phyloP scores from a whole-genome alignment of 2,113 vertebrate genomes.

The Aspidoscelis tigris region DNA sequence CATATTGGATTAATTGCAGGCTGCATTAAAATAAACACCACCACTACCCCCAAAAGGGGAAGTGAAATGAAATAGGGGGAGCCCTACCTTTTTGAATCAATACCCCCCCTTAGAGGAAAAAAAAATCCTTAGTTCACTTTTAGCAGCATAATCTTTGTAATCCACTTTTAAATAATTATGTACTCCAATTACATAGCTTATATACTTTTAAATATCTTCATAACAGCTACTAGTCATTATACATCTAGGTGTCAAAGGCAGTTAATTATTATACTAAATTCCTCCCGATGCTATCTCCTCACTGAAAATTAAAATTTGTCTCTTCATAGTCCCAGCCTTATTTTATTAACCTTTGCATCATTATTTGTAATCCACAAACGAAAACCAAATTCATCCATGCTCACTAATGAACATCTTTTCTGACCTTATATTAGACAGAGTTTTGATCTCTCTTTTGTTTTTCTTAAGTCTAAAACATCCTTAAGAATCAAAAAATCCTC shows the following conservation, averaged over 20 bases:
- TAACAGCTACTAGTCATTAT: neutral
- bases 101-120: conserved; percentile 39
- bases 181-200: neutral
- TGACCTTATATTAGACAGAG: too few species aligned
- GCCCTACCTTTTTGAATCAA: conserved; percentile 34
- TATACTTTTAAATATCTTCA: conserved; percentile 24
- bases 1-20: conserved; percentile 54
- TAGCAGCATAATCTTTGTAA: conserved; percentile 48
- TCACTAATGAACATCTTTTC: neutral
- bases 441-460: neutral
- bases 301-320: conserved; percentile 14
- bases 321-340: neutral
- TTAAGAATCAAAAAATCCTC: too few species aligned
- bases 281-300: neutral
- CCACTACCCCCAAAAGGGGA: too few species aligned
- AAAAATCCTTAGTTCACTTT: conserved; percentile 26
- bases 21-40: conserved; percentile 17
- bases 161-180: conserved; percentile 30
- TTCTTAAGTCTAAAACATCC: too few species aligned
- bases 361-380: neutral
- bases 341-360: conserved; percentile 4
- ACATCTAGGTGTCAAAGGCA: neutral
- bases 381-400: too few species aligned
- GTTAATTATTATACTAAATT: conserved; percentile 25
- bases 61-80: too few species aligned